Percentiles rank a stretch among this genome's conserved stretches.
These are phyloP conservation scores for Gobius niger DNA, from an alignment of 2,113 vertebrate genomes.

Conservation along the genomic window DNA sequence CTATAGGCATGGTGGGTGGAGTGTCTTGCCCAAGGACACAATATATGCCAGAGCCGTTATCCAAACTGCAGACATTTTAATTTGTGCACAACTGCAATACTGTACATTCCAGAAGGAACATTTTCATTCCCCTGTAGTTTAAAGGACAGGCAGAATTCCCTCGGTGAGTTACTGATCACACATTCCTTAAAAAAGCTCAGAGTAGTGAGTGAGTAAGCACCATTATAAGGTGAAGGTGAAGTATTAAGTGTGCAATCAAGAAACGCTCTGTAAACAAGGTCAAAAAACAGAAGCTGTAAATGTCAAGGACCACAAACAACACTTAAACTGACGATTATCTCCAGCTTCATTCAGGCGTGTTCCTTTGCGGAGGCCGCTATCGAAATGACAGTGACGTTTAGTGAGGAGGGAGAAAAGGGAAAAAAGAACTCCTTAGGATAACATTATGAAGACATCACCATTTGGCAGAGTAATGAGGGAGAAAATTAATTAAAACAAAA, in stretches of 20 bases:
- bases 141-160: background rate
- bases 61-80: no score
- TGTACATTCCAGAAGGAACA: background rate
- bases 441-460: slow-evolving; percentile 40
- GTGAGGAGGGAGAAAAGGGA: background rate
- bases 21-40: no score
- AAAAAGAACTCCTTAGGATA: slow-evolving; percentile 15
- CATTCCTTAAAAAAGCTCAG: background rate
- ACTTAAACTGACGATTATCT: background rate
- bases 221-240: slow-evolving; percentile 4
- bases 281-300: background rate
- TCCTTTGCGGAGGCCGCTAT: background rate
- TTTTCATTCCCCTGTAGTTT: background rate
- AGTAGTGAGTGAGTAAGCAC: background rate
- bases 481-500: slow-evolving; percentile 53
- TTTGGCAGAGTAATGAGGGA: slow-evolving; percentile 32
- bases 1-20: no score
- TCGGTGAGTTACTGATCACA: background rate
- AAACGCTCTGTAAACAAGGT: background rate
- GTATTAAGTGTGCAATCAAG: background rate
- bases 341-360: background rate
- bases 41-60: no score
- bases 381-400: slow-evolving; percentile 8
- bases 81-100: background rate
- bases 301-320: slow-evolving; percentile 1